These are phyloP conservation scores for Anoura caudifer DNA, from an alignment of 2,113 vertebrate genomes.

Conservation along the genomic window DNA sequence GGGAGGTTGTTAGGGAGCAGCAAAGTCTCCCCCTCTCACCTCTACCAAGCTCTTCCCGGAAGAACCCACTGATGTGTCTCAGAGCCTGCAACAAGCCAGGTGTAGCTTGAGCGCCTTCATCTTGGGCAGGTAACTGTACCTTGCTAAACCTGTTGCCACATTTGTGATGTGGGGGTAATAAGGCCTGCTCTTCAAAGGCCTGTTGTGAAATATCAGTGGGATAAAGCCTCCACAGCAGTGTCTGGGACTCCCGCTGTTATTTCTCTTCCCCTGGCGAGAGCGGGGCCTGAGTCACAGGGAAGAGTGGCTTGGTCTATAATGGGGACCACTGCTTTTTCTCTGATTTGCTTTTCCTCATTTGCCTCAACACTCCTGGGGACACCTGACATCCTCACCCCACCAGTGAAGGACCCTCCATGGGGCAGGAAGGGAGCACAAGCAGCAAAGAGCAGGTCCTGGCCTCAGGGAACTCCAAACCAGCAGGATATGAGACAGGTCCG, in stretches of 20 bases:
- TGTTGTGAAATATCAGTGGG: not conserved
- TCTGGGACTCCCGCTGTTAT: not conserved
- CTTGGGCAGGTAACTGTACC: not conserved
- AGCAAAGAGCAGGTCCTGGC: not conserved
- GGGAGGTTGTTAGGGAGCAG: not conserved
- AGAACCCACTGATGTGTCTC: too few species aligned
- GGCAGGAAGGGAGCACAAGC: not conserved
- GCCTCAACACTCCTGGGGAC: not conserved
- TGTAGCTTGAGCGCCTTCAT: not conserved
- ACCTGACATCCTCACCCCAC: not conserved
- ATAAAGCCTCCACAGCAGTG: not conserved
- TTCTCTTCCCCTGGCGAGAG: not conserved
- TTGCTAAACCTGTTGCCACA: not conserved
- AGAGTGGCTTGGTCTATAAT: not conserved
- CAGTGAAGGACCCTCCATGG: not conserved
- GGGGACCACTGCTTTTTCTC: not conserved
- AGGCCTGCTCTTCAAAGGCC: not conserved
- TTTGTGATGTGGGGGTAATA: not conserved
- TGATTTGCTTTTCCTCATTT: not conserved
- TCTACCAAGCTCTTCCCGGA: not conserved
- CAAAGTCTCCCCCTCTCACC: not conserved
- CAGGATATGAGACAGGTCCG: not conserved
- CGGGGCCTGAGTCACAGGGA: not conserved
- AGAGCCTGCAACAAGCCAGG: not conserved
- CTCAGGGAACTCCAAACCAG: not conserved